Conservation (phyloP, 2,113 vertebrate genomes). For the Cheilinus undulatus region DNA sequence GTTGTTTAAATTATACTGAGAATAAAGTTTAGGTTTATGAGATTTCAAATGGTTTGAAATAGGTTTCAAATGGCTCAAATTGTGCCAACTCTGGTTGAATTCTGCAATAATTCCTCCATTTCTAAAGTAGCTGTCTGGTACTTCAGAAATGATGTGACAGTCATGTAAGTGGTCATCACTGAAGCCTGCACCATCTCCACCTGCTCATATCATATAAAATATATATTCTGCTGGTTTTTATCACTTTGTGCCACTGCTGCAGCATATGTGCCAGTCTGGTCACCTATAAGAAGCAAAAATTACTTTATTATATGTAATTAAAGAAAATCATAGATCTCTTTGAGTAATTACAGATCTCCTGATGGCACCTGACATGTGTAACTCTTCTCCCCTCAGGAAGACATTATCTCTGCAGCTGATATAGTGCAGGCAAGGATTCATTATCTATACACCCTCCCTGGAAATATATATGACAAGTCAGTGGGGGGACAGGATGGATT, state of each 20-base stretch:
- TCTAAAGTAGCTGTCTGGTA: too few species aligned
- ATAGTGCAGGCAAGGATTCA: conserved; percentile 60
- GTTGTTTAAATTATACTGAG: too few species aligned
- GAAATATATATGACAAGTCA: conserved; percentile 74
- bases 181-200: too few species aligned
- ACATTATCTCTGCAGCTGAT: conserved; percentile 61
- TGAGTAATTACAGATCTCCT: conserved; percentile 60
- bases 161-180: too few species aligned
- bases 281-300: neutral
- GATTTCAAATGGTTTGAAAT: too few species aligned
- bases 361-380: conserved; percentile 53
- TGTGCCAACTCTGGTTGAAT: too few species aligned
- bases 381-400: conserved; percentile 56
- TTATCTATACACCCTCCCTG: conserved; percentile 67
- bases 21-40: too few species aligned
- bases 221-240: neutral
- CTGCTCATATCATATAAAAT: too few species aligned
- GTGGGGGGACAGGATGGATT: conserved; percentile 62
- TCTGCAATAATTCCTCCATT: too few species aligned
- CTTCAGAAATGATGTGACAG: too few species aligned
- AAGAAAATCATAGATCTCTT: conserved; percentile 30
- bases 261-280: conserved; percentile 6
- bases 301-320: neutral
- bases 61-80: too few species aligned
- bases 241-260: neutral